phyloP scores from a whole-genome alignment of 2,797 vertebrate species.

The Spondyliosoma cantharus region DNA sequence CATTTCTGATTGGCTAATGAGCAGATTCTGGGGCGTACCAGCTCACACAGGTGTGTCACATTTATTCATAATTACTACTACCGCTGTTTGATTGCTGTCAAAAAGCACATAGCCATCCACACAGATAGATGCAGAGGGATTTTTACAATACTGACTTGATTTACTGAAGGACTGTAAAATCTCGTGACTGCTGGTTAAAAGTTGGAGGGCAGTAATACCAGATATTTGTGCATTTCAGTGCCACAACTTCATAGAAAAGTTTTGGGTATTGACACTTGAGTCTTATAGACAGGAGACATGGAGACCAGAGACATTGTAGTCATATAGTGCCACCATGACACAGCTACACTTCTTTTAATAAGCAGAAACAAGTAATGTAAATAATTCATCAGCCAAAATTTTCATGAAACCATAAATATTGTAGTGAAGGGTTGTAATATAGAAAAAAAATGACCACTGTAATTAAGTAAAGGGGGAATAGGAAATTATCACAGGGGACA shows the following conservation, averaged over 20 bases:
- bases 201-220: not conserved
- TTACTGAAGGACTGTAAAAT: not conserved
- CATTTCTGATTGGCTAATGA: conserved; percentile 18
- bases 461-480: not conserved
- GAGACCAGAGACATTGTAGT: not conserved
- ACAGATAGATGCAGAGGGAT: not conserved
- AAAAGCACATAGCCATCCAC: not conserved
- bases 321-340: not conserved
- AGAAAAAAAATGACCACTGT: too few relatives aligned
- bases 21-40: not conserved
- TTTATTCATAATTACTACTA: not conserved
- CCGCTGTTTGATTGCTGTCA: not conserved
- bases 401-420: not conserved
- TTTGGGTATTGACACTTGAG: not conserved
- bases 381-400: not conserved
- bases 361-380: not conserved
- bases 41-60: not conserved
- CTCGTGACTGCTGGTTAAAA: not conserved
- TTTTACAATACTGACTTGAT: not conserved
- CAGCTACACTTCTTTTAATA: not conserved
- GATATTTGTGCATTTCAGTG: not conserved
- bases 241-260: not conserved
- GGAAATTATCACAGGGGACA: not conserved
- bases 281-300: not conserved
- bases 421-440: not conserved